Base-by-base conservation (phyloP, 2,888 invertebrate species). In the Drosophila mulleri region DNA sequence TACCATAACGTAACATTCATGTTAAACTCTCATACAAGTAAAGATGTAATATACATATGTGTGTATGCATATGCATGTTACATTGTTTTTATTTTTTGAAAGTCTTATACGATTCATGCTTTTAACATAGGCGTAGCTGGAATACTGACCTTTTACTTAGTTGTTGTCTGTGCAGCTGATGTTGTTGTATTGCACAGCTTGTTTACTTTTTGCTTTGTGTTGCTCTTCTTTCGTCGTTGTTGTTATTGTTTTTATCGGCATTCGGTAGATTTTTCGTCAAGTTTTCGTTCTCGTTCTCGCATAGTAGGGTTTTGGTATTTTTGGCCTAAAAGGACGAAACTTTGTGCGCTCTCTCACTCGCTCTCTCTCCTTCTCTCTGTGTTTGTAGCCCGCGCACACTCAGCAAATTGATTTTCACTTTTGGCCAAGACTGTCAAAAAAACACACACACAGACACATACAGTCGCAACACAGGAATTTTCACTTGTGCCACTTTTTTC, bases 401-500 rank as follows among this genome's bases (percentile, higher is more conserved):
- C 72, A 73, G 70, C 79, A 81, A 89, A 89, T 84, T 87, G 89
- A 84, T 84, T 84, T 84, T 84, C 84, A 84, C 84, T 84, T 84
- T 84, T 84, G 89, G 89, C 74, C 64, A 75, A 79, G 77, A 83
- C 62, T 87, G 87, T 89, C 82, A 79, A 79, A 86, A 87, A 81
- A 67, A 66, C 76, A 66, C 67, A 77, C 58, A 67, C 62, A 65
- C 42, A 62, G n/a, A 62, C 60, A 47, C 35, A 69, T 20, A 70
- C 64, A 57, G 42, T 60, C 70, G 72, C 72, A 69, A 81, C 89
- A 72, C 82, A 85, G 86, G 88, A 86, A 89, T 86, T 86, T 89
- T 86, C 88, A 89, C 86, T 86, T 86, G 86, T 86, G 86, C 86
- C 90, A 89, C 90, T 86, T 86, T 88, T 75, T 75, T 74, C 67